Percentiles rank a stretch among this genome's conserved stretches.
phyloP scores from a whole-genome alignment of 2,797 vertebrate genomes.

The Hipposideros larvatus region DNA sequence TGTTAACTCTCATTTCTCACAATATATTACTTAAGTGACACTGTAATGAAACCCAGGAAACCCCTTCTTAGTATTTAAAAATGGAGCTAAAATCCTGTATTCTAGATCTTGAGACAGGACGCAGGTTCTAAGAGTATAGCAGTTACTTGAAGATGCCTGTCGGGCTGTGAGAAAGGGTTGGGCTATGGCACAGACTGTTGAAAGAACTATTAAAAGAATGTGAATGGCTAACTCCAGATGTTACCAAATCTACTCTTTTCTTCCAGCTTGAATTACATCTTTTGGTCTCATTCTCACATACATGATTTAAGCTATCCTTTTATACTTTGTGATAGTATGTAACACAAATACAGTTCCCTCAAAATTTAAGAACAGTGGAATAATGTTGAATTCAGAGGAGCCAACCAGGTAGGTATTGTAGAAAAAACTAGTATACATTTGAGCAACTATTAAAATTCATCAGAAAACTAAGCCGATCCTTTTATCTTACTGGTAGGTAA shows the following conservation, averaged over 20 bases:
- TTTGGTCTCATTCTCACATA: not conserved
- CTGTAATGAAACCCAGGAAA: conserved; percentile 10
- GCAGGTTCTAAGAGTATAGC: not conserved
- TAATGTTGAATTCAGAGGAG: conserved; percentile 18
- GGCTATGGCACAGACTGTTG: not conserved
- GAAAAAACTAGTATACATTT: conserved; percentile 46
- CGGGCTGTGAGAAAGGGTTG: not conserved
- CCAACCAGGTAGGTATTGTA: not conserved
- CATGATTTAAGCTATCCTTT: not conserved
- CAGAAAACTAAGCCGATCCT: conserved; percentile 16
- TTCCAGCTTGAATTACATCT: conserved; percentile 25
- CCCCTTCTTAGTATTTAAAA: conserved; percentile 48
- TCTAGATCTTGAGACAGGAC: not conserved
- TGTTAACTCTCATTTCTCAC: not conserved
- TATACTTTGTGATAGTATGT: conserved; percentile 10
- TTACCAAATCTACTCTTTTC: not conserved
- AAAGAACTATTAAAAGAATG: conserved; percentile 43
- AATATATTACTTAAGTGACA: not conserved
- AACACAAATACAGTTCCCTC: conserved; percentile 52
- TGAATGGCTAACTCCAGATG: conserved; percentile 15
- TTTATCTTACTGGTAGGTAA: conserved; percentile 42
- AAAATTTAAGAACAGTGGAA: conserved; percentile 44
- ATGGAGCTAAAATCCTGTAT: not conserved
- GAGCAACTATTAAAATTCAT: conserved; percentile 26
- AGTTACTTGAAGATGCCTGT: not conserved